Evolutionary conservation across 2,113 vertebrate genomes (phyloP).

Genomic region (Hyperopisus bebe): DNA sequence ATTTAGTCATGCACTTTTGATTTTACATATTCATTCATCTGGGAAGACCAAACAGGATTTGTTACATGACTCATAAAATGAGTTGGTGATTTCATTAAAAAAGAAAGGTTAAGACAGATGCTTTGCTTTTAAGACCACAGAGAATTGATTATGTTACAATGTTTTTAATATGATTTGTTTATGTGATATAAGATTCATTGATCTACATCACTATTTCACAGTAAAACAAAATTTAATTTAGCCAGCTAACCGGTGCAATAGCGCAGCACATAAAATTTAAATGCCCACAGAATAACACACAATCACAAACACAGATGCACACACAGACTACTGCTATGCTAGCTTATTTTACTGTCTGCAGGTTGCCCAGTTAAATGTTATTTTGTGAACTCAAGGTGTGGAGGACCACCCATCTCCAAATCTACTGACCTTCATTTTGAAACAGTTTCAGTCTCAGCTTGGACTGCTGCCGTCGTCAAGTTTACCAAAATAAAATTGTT

Average conservation of each 20-base stretch:
- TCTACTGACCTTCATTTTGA: slow-evolving; percentile 17
- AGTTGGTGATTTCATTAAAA: neutral
- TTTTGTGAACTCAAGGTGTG: neutral
- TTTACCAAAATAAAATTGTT: slow-evolving; percentile 7
- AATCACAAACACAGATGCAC: neutral
- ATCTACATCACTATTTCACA: neutral
- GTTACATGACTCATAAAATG: neutral
- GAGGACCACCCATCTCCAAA: neutral
- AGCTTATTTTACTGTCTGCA: neutral
- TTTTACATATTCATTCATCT: neutral
- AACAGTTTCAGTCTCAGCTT: slow-evolving; percentile 13
- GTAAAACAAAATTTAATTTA: neutral
- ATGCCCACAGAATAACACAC: neutral
- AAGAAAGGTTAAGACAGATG: neutral
- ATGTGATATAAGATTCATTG: slow-evolving; percentile 11
- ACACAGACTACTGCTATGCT: neutral
- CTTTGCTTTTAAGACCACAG: neutral
- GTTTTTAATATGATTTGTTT: slow-evolving; percentile 21
- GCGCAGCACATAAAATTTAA: neutral
- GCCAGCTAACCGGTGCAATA: neutral
- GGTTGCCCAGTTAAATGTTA: neutral
- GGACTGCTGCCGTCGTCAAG: neutral
- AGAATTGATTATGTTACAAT: slow-evolving; percentile 21
- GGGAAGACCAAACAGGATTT: neutral
- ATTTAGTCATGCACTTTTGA: neutral